Evolutionary conservation across 2,888 invertebrate species (phyloP), one percentile per base, ranked within the genome.

Genomic region (Pandemis corylana): DNA sequence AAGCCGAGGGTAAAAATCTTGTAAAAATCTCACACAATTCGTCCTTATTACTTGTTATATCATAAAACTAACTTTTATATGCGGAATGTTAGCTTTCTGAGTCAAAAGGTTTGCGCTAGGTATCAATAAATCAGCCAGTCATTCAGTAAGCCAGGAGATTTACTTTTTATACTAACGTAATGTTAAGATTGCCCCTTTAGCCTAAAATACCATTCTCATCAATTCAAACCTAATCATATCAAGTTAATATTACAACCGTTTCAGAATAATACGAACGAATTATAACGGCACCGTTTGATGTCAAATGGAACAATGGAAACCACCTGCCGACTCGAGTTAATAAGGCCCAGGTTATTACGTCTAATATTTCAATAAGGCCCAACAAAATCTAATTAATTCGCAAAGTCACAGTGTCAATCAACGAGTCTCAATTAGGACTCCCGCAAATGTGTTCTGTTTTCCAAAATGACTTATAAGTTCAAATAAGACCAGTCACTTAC

Each of bases 361-460:
- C 69, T 65, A 63, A 75, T 75, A 75, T 71, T 75, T 75, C 70
- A 75, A 75, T 71, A 71, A 71, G 67, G 41, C 70, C 67, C 70
- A 71, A 71, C 75, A 67, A 67, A 66, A 72, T 63, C 65, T 67
- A 76, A 76, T 76, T 76, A 76, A 76, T 76, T 76, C 69, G 68
- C 68, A 72, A 69, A 69, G 76, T 72, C 72, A 72, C 72, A 61
- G 69, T 76, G 76, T 76, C 76, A 76, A 72, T 76, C 76, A 72
- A 59, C 61, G 72, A 42, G 42, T 36, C 68, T 76, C 61, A 76
- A 76, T 76, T 72, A 76, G 72, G 56, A 72, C 75, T 75, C 62
- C 67, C 71, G 71, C 70, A 63, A 56, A 62, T 63, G 42, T 28
- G 36, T 20, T 44, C 10, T 0, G 13, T 15, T 20, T 4, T 7